Conservation (phyloP, 2,888 invertebrate genomes). For the Leptinotarsa peninsularis region DNA sequence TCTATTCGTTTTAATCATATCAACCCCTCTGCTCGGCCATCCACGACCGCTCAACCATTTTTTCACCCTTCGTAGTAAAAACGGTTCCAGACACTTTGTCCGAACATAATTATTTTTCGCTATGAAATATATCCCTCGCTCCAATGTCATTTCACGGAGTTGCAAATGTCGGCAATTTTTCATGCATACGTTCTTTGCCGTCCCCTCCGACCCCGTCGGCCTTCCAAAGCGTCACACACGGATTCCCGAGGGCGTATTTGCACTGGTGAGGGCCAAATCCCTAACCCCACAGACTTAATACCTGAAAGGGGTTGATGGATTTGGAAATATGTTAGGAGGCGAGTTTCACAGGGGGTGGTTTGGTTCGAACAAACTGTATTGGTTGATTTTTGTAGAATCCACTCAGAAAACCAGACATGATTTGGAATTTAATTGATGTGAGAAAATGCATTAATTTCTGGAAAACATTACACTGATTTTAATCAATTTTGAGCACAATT, state of each 20-base stretch:
- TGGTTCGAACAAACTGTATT: neutral
- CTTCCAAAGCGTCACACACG: slow-evolving; percentile 21
- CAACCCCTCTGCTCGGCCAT: neutral
- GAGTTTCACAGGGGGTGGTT: neutral
- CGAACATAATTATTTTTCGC: slow-evolving; percentile 26
- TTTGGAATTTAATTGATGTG: too few species aligned
- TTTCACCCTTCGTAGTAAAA: slow-evolving; percentile 7
- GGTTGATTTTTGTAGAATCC: neutral
- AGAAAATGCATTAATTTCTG: too few species aligned
- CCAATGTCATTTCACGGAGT: slow-evolving; percentile 34
- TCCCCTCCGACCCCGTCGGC: slow-evolving; percentile 15
- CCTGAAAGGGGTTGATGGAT: slow-evolving; percentile 16
- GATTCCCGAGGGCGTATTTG: slow-evolving; percentile 33
- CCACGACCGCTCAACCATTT: neutral
- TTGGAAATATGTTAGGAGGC: neutral
- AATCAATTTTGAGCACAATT: too few species aligned
- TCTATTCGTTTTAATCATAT: slow-evolving; percentile 2
- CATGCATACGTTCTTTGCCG: slow-evolving; percentile 41
- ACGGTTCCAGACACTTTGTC: slow-evolving; percentile 14
- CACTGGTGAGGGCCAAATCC: slow-evolving; percentile 17
- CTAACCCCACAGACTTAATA: slow-evolving; percentile 21
- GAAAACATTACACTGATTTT: too few species aligned
- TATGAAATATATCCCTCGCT: slow-evolving; percentile 23
- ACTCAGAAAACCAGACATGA: too few species aligned
- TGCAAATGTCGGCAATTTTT: slow-evolving; percentile 43